These are phyloP conservation scores for Laspeyria flexula DNA, from an alignment of 2,888 invertebrate species.

Conservation along the genomic window DNA sequence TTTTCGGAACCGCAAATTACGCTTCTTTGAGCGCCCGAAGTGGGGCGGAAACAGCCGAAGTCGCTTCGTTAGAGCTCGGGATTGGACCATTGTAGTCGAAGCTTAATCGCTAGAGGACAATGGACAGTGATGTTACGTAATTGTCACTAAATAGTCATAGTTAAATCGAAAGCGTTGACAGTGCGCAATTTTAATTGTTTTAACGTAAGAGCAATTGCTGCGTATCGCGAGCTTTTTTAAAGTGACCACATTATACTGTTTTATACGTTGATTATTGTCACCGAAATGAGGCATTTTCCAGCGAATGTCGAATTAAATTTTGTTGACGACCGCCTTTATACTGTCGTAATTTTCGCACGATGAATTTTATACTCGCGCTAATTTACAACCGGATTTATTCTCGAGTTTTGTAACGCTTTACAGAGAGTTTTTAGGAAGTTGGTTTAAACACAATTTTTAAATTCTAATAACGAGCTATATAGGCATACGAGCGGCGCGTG, in stretches of 20 bases:
- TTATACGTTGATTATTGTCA: constrained; percentile 74
- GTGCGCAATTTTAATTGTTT: constrained; percentile 67
- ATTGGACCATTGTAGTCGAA: constrained; percentile 77
- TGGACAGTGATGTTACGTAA: constrained; percentile 79
- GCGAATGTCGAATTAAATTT: constrained; percentile 74
- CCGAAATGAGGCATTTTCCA: constrained; percentile 67
- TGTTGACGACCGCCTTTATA: constrained; percentile 69
- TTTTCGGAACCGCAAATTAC: constrained; percentile 81
- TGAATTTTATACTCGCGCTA: constrained; percentile 66
- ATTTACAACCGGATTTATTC: constrained; percentile 58
- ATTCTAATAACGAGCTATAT: constrained; percentile 57
- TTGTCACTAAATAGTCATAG: constrained; percentile 79
- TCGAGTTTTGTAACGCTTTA: constrained; percentile 30
- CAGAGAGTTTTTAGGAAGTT: constrained; percentile 45
- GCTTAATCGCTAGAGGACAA: constrained; percentile 79
- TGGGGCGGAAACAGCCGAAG: constrained; percentile 77
- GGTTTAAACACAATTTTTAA: constrained; percentile 49
- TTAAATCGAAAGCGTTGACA: constrained; percentile 64
- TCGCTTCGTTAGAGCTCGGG: constrained; percentile 81
- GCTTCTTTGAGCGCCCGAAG: constrained; percentile 77
- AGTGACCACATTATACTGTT: constrained; percentile 66
- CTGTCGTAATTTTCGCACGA: constrained; percentile 69
- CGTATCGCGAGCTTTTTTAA: constrained; percentile 58
- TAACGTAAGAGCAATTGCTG: constrained; percentile 36
- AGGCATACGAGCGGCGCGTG: constrained; percentile 61